These are phyloP conservation scores for Limnephilus rhombicus DNA, from an alignment of 2,888 invertebrate genomes.

Conservation along the genomic window DNA sequence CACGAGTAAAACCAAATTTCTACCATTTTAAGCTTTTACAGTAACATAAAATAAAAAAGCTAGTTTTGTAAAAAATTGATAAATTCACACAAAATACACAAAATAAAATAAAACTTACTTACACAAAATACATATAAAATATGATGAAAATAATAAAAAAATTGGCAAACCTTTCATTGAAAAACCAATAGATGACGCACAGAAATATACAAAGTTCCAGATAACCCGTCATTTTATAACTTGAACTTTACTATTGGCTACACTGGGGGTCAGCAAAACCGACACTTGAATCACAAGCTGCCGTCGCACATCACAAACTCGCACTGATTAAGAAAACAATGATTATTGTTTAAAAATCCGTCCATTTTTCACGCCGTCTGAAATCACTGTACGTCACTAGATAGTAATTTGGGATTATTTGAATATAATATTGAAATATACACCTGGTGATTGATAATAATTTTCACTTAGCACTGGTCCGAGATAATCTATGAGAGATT, in stretches of 20 bases:
- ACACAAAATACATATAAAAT: background rate
- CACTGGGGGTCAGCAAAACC: background rate
- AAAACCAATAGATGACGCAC: slow-evolving; percentile 81
- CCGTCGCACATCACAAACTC: background rate
- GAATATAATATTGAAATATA: background rate
- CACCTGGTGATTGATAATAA: slow-evolving; percentile 1
- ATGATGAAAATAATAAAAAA: background rate
- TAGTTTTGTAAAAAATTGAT: too few relatives aligned
- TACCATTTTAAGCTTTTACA: too few relatives aligned
- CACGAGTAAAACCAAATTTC: too few relatives aligned
- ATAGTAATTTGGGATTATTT: background rate
- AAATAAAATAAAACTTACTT: background rate
- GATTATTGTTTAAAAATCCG: background rate
- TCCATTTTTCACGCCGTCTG: background rate
- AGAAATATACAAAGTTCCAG: slow-evolving; percentile 81
- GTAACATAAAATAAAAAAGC: too few relatives aligned
- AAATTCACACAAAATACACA: background rate
- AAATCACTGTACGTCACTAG: slow-evolving; percentile 13
- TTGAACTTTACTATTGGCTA: background rate
- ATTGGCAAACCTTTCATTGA: slow-evolving; percentile 78
- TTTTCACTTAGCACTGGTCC: background rate
- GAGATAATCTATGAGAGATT: background rate
- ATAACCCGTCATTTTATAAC: slow-evolving; percentile 76
- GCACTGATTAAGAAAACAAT: background rate
- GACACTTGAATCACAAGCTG: background rate